These are phyloP conservation scores for Pantelozetes paolii DNA, from an alignment of 2,888 invertebrate genomes.

Conservation along the genomic window DNA sequence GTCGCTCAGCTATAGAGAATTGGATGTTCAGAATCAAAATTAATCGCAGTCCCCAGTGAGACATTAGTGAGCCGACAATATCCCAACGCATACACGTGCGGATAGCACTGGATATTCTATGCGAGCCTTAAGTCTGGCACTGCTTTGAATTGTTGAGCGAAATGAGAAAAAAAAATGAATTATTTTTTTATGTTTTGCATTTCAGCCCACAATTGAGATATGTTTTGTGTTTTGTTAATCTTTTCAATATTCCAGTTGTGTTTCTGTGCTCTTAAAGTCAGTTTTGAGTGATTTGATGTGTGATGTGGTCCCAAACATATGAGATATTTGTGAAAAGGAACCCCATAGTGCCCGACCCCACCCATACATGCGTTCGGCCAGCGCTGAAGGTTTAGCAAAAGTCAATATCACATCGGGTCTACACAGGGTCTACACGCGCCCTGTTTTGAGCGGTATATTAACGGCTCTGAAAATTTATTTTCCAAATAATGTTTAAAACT, in stretches of 20 bases:
- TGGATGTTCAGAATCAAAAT: constrained; percentile 32
- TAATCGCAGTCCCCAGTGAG: constrained; percentile 36
- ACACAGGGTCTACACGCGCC: constrained; percentile 28
- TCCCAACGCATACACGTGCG: constrained; percentile 18
- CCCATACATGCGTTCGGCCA: constrained; percentile 35
- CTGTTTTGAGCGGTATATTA: constrained; percentile 26
- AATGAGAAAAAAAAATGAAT: constrained; percentile 10
- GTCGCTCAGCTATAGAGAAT: constrained; percentile 32
- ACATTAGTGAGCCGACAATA: constrained; percentile 30
- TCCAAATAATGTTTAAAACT: neutral
- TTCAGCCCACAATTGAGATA: constrained; percentile 29
- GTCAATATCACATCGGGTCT: constrained; percentile 31
- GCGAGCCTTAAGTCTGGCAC: neutral
- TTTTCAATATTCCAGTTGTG: neutral
- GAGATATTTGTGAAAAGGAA: constrained; percentile 33
- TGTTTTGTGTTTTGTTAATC: constrained; percentile 10
- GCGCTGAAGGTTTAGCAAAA: constrained; percentile 26
- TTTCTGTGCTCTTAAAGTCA: constrained; percentile 4
- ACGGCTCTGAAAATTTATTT: constrained; percentile 8
- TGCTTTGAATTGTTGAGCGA: neutral
- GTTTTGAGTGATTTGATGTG: constrained; percentile 25
- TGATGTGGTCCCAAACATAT: constrained; percentile 25
- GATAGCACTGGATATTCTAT: neutral
- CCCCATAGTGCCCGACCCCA: constrained; percentile 34
- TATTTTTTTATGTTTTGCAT: constrained; percentile 24